Conservation (phyloP, 2,113 vertebrate species). For the Nyctibius bracteatus region DNA sequence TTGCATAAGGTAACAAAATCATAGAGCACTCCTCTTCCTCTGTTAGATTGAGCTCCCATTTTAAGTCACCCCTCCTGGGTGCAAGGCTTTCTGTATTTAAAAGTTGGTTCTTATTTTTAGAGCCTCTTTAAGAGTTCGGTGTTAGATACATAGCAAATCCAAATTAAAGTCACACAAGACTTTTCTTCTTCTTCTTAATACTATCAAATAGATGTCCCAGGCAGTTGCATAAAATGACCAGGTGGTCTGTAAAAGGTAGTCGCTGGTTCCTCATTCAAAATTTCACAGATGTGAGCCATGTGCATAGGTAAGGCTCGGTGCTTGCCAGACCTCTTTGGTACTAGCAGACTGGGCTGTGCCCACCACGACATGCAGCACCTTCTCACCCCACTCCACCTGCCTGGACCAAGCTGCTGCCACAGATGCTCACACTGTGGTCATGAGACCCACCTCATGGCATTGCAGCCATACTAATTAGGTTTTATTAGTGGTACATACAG, state of each 20-base stretch:
- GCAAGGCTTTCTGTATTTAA: not conserved
- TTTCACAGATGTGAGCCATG: rapidly evolving
- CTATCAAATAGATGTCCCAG: not conserved
- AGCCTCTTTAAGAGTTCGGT: not conserved
- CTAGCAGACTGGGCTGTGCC: not conserved
- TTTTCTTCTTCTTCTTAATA: not conserved
- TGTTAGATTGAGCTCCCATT: not conserved
- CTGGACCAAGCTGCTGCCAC: not conserved
- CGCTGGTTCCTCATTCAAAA: not conserved
- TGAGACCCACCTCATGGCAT: not conserved
- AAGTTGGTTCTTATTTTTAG: not conserved
- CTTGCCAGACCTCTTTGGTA: rapidly evolving
- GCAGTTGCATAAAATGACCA: not conserved
- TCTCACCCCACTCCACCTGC: not conserved
- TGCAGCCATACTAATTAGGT: not conserved
- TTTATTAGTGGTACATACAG: not conserved
- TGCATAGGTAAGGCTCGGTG: not conserved
- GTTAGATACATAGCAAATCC: not conserved
- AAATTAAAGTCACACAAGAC: not conserved
- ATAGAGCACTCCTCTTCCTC: not conserved
- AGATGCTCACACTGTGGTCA: rapidly evolving
- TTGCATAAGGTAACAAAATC: not conserved
- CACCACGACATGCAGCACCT: rapidly evolving
- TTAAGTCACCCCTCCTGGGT: not conserved
- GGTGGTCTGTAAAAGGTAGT: not conserved